These are phyloP conservation scores for Taphrorychus bicolor DNA, from an alignment of 2,888 invertebrate species.

Conservation along the genomic window DNA sequence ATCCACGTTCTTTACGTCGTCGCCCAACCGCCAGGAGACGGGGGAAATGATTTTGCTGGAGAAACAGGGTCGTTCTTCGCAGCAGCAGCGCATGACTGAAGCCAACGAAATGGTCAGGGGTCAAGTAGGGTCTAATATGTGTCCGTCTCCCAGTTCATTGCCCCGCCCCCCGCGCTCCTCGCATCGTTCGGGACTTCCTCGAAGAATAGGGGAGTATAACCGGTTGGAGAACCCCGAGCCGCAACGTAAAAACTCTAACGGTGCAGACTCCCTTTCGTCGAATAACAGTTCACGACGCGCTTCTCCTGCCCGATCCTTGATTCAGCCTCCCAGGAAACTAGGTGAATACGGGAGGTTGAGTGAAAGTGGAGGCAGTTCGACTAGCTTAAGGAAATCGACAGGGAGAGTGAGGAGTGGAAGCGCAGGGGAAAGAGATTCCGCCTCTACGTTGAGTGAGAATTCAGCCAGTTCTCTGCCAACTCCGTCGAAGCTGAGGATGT, in stretches of 20 bases:
- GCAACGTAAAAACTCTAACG: slow-evolving; percentile 57
- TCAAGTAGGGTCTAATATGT: slow-evolving; percentile 51
- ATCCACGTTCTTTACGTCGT: slow-evolving; percentile 49
- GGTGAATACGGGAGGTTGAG: slow-evolving; percentile 68
- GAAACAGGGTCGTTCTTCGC: slow-evolving; percentile 78
- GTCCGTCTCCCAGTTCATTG: slow-evolving; percentile 75
- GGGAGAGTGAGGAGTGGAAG: slow-evolving; percentile 57
- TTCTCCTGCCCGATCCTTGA: slow-evolving; percentile 62
- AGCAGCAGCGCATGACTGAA: slow-evolving; percentile 73
- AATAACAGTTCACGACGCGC: slow-evolving; percentile 58
- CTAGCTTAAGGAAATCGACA: slow-evolving; percentile 55
- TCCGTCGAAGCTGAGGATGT: slow-evolving; percentile 65
- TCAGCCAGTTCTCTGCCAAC: slow-evolving; percentile 66
- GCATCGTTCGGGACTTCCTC: slow-evolving; percentile 56
- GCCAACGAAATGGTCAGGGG: slow-evolving; percentile 44
- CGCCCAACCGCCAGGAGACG: slow-evolving; percentile 62
- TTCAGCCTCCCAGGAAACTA: slow-evolving; percentile 64
- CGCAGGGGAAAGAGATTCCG: slow-evolving; percentile 63
- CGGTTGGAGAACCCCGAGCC: slow-evolving; percentile 64
- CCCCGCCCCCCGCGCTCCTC: slow-evolving; percentile 73
- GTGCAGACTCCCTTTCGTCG: slow-evolving; percentile 58
- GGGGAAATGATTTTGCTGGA: slow-evolving; percentile 77
- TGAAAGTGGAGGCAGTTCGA: slow-evolving; percentile 60
- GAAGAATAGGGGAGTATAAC: slow-evolving; percentile 71
- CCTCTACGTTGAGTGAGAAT: slow-evolving; percentile 64